Percentiles rank a stretch among this genome's conserved stretches.
Evolutionary conservation across 2,113 vertebrate genomes (phyloP).

Genomic region (Pelmatolapia mariae): DNA sequence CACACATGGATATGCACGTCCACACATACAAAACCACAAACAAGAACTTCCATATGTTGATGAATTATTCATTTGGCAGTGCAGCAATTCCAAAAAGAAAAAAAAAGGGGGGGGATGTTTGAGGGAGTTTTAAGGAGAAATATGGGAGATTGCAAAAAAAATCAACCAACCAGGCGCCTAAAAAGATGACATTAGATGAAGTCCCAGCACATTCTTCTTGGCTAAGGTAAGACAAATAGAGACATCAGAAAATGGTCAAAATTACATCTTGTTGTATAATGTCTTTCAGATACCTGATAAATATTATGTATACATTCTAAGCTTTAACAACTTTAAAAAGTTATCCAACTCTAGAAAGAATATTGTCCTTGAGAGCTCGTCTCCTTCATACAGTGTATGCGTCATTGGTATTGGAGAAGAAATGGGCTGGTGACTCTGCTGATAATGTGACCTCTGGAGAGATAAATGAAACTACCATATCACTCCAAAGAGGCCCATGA

Average conservation of each 20-base stretch:
- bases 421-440: not conserved
- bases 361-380: not conserved
- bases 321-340: not conserved
- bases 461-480: not conserved
- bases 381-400: not conserved
- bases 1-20: not conserved
- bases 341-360: not conserved
- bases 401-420: not conserved
- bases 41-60: not conserved
- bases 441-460: not conserved
- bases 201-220: not conserved
- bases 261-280: fast-evolving
- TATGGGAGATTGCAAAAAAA: not conserved
- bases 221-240: not conserved
- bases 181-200: not conserved
- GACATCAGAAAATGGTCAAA: fast-evolving
- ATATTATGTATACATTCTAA: not conserved
- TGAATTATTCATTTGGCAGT: slow-evolving; percentile 3
- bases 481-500: not conserved
- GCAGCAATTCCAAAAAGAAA: not conserved
- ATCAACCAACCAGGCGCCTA: fast-evolving
- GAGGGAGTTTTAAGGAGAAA: not conserved
- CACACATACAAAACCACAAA: not conserved
- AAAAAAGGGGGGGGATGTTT: fast-evolving
- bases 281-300: fast-evolving